Conservation (phyloP, 2,888 invertebrate genomes). For the Pherbina coryleti region DNA sequence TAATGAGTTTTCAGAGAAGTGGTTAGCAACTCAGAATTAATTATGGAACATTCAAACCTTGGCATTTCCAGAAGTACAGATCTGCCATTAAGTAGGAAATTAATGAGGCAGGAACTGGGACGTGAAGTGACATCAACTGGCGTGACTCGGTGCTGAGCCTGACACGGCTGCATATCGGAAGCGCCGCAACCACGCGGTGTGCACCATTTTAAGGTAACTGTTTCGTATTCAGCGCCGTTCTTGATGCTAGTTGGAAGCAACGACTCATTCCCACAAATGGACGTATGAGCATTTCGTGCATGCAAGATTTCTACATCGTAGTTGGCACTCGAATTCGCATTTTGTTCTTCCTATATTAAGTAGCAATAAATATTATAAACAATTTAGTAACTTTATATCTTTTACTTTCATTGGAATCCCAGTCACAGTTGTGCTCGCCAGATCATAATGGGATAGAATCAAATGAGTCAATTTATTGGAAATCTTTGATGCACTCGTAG, state of each 20-base stretch:
- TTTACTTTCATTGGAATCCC: constrained; percentile 96
- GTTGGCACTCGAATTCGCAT: constrained; percentile 96
- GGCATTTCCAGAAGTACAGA: constrained; percentile 93
- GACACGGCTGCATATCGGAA: constrained; percentile 84
- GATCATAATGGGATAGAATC: constrained; percentile 87
- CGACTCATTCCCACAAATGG: constrained; percentile 79
- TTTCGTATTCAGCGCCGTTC: constrained; percentile 83
- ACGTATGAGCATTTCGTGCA: constrained; percentile 85
- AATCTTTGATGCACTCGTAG: constrained; percentile 80
- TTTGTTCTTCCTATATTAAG: constrained; percentile 84
- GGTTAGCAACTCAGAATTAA: neutral
- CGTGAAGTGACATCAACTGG: constrained; percentile 97
- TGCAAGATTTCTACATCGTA: constrained; percentile 99
- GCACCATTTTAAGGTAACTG: constrained; percentile 94
- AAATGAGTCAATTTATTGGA: constrained; percentile 81
- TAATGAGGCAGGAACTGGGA: constrained; percentile 96
- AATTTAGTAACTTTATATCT: neutral
- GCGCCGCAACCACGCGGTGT: constrained; percentile 91
- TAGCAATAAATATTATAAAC: neutral
- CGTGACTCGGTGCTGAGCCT: constrained; percentile 90
- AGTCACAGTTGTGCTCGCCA: constrained; percentile 96
- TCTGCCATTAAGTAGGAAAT: constrained; percentile 95
- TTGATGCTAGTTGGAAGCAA: constrained; percentile 73
- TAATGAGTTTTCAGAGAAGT: constrained; percentile 49
- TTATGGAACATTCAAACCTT: constrained; percentile 65